These are phyloP conservation scores for Drosophila gaucha DNA, from an alignment of 2,888 invertebrate genomes.

Conservation along the genomic window DNA sequence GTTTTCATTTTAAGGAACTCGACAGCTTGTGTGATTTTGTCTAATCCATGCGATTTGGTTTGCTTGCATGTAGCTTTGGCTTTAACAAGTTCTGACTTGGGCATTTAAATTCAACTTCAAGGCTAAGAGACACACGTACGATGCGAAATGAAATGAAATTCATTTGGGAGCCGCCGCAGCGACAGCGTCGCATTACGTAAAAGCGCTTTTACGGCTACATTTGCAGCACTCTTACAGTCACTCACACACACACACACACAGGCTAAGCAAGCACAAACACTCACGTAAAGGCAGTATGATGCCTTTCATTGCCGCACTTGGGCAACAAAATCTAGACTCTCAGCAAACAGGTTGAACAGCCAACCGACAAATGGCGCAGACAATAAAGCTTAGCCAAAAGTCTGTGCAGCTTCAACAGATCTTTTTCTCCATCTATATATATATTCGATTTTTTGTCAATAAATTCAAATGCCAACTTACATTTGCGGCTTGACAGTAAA, in stretches of 20 bases:
- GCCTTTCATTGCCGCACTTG: conserved; percentile 41
- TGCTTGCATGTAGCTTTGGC: conserved; percentile 43
- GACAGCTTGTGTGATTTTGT: conserved; percentile 13
- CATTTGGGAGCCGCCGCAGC: conserved; percentile 63
- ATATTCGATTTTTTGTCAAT: conserved; percentile 46
- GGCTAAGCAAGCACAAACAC: conserved; percentile 5
- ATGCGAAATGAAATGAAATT: conserved; percentile 60
- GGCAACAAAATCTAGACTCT: conserved; percentile 41
- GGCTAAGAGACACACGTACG: conserved; percentile 58
- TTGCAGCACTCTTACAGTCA: conserved; percentile 30
- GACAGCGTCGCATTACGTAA: conserved; percentile 68
- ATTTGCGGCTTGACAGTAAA: conserved; percentile 59
- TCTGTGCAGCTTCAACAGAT: conserved; percentile 21
- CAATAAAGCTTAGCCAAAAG: conserved; percentile 65
- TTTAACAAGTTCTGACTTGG: conserved; percentile 46
- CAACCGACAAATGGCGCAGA: conserved; percentile 61
- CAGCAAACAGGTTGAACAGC: conserved; percentile 65
- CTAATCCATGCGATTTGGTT: conserved; percentile 48
- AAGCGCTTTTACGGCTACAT: conserved; percentile 74
- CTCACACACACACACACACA: conserved; percentile 15
- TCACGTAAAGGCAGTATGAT: conserved; percentile 21
- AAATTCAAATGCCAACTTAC: conserved; percentile 66
- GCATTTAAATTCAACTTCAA: conserved; percentile 66
- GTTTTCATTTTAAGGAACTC: conserved; percentile 32
- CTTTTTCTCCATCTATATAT: conserved; percentile 4